Evolutionary conservation across 2,888 invertebrate species (phyloP).

Genomic region (Yponomeuta plumbellus): DNA sequence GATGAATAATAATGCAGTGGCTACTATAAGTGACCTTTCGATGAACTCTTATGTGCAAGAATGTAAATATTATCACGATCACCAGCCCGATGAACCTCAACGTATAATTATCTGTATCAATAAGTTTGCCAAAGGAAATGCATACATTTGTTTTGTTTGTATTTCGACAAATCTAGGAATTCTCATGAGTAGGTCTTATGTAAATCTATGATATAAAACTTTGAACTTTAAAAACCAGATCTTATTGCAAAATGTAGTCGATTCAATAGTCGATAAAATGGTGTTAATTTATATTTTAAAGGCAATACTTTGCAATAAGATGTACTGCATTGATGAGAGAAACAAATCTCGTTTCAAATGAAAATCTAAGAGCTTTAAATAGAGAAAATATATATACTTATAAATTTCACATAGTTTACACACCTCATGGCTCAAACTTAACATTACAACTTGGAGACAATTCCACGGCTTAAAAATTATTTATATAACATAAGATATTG

Average conservation of each 20-base stretch:
- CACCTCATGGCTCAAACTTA: slow-evolving; percentile 68
- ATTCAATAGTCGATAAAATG: not conserved
- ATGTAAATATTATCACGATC: slow-evolving; percentile 41
- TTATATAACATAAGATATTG: not conserved
- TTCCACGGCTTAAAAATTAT: slow-evolving; percentile 65
- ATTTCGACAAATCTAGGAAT: not conserved
- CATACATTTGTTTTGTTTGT: not conserved
- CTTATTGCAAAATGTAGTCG: no score
- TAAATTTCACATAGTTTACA: slow-evolving; percentile 36
- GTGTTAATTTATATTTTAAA: not conserved
- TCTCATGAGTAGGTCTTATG: not conserved
- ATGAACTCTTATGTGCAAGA: slow-evolving; percentile 52
- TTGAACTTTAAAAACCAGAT: not conserved
- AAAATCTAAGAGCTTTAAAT: slow-evolving; percentile 77
- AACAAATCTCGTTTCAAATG: slow-evolving; percentile 60
- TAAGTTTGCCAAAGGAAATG: slow-evolving; percentile 61
- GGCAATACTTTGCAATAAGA: slow-evolving; percentile 42
- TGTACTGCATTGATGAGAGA: slow-evolving; percentile 60
- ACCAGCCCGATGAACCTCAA: slow-evolving; percentile 32
- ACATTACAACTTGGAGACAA: slow-evolving; percentile 55
- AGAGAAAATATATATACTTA: slow-evolving; percentile 69
- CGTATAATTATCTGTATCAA: slow-evolving; percentile 31
- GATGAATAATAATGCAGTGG: slow-evolving; percentile 43
- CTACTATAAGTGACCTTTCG: slow-evolving; percentile 65
- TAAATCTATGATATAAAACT: not conserved